Conservation (phyloP, 1,140 invertebrate genomes). For the Gonatopus flavifemur region DNA sequence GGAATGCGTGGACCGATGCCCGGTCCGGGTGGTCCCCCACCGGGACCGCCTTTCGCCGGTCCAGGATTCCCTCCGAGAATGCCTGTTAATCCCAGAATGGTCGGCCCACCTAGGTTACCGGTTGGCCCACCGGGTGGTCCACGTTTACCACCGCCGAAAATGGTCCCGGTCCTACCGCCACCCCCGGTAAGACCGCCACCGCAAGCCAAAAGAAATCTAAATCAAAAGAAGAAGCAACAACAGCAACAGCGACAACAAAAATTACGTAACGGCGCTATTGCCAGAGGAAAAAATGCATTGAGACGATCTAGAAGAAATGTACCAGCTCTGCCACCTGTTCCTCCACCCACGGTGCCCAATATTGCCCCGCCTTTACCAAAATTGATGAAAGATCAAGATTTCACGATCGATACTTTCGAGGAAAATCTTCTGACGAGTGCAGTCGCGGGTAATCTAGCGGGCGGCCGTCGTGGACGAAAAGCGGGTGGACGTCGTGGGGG, state of each 20-base stretch:
- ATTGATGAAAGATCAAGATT: slow-evolving; percentile 37
- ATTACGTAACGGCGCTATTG: slow-evolving; percentile 3
- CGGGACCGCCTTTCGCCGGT: slow-evolving; percentile 23
- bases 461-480: too few species aligned
- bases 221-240: slow-evolving; percentile 15
- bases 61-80: slow-evolving; percentile 26
- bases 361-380: too few species aligned
- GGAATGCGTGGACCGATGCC: slow-evolving; percentile 10
- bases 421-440: slow-evolving; percentile 34
- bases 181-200: neutral
- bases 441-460: too few species aligned
- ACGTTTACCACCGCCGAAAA: slow-evolving; percentile 25
- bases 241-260: neutral
- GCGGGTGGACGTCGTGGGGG: too few species aligned
- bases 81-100: slow-evolving; percentile 17
- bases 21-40: slow-evolving; percentile 20
- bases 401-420: slow-evolving; percentile 45
- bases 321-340: too few species aligned
- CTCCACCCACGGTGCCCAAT: too few species aligned
- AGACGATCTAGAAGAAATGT: neutral
- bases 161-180: slow-evolving; percentile 22
- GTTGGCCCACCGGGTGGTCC: slow-evolving; percentile 8
- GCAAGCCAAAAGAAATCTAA: too few species aligned
- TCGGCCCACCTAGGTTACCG: slow-evolving; percentile 19
- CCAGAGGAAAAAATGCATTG: neutral